Percentiles rank a stretch among this genome's conserved stretches.
Conservation (phyloP, 64 coral and sea anemone genomes). For the Pocillopora damicornis region DNA sequence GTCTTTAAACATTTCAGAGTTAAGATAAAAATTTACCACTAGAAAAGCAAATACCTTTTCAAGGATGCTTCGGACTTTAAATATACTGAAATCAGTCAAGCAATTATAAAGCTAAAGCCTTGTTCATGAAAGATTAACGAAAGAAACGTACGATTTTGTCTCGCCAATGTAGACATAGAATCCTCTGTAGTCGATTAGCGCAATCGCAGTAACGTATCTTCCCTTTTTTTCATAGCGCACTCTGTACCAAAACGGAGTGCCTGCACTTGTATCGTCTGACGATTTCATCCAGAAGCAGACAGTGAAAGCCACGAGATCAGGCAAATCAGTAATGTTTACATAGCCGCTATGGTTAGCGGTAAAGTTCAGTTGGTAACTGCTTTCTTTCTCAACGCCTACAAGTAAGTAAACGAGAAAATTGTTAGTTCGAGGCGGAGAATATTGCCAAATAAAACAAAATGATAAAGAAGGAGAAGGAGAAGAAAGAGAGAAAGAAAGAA, state of each 20-base stretch:
- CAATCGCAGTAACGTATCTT: constrained; percentile 32
- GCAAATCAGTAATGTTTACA: constrained; percentile 37
- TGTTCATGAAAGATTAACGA: neutral
- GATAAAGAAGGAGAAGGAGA: too few relatives aligned
- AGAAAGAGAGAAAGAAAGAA: too few relatives aligned
- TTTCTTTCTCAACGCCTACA: neutral
- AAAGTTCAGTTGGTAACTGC: constrained; percentile 40
- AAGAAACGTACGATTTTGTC: constrained; percentile 18
- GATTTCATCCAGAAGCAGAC: constrained; percentile 56
- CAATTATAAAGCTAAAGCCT: too few relatives aligned
- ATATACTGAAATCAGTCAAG: too few relatives aligned
- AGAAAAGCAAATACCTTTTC: too few relatives aligned
- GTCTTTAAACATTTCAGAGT: too few relatives aligned
- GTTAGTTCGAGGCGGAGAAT: too few relatives aligned
- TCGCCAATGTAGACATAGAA: constrained; percentile 27
- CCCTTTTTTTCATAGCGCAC: neutral
- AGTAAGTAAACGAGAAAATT: neutral
- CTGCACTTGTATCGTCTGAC: neutral
- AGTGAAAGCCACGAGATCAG: constrained; percentile 23
- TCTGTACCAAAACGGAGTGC: constrained; percentile 31
- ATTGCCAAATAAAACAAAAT: too few relatives aligned
- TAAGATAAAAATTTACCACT: too few relatives aligned
- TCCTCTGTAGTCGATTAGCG: constrained; percentile 39
- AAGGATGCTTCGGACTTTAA: too few relatives aligned
- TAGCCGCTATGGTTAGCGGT: constrained; percentile 3